Conservation (phyloP, 2,113 vertebrate genomes). For the Campylomormyrus numenius region DNA sequence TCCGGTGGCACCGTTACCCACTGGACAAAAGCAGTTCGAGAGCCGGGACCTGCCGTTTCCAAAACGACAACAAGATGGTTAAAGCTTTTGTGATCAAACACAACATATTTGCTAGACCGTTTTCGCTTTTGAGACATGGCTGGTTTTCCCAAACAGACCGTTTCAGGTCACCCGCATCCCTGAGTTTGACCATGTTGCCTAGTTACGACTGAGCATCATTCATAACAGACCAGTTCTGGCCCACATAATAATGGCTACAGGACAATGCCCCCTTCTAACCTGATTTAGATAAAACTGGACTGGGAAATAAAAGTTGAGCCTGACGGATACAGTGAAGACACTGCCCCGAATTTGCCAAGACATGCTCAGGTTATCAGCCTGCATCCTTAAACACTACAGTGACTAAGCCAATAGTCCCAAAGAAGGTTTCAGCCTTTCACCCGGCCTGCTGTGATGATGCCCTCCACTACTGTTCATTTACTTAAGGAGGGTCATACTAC, state of each 20-base stretch:
- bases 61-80: not conserved
- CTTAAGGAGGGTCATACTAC: not conserved
- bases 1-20: conserved; percentile 22
- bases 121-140: not conserved
- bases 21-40: conserved; percentile 16
- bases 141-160: not conserved
- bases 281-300: not conserved
- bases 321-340: not conserved
- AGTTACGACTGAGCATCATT: not conserved
- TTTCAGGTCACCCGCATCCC: not conserved
- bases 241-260: not conserved
- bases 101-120: not conserved
- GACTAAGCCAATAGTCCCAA: not conserved
- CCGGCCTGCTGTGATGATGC: not conserved
- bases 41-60: not conserved
- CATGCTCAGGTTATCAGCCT: not conserved
- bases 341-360: not conserved
- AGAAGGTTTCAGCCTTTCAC: not conserved
- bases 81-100: not conserved
- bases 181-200: not conserved
- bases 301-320: not conserved
- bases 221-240: not conserved
- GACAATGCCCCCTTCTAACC: not conserved
- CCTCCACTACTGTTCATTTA: not conserved
- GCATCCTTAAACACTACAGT: not conserved